These are phyloP conservation scores for Drosophila kambysellisi DNA, from an alignment of 2,888 invertebrate species.

Conservation along the genomic window DNA sequence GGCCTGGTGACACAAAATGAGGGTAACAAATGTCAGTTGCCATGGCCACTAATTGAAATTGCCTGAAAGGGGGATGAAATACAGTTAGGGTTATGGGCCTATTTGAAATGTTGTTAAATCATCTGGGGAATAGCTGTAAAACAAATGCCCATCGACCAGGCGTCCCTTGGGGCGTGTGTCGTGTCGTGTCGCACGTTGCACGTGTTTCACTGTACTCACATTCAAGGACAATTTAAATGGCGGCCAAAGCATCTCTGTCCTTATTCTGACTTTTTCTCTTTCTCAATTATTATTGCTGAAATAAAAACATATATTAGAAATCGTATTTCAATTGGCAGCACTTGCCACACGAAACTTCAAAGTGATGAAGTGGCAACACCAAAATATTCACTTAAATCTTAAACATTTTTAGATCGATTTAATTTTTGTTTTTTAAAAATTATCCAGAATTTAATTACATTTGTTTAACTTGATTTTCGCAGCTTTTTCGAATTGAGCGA, in stretches of 20 bases:
- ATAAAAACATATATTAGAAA: not conserved
- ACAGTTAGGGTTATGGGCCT: constrained; percentile 6
- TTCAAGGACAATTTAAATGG: not conserved
- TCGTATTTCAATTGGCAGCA: not conserved
- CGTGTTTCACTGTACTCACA: constrained; percentile 17
- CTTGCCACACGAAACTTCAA: not conserved
- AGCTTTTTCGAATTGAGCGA: not conserved
- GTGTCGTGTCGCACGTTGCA: constrained; percentile 48
- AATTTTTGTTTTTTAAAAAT: not conserved
- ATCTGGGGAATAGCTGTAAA: constrained; percentile 33
- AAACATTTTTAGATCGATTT: not conserved
- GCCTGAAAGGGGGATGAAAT: constrained; percentile 51
- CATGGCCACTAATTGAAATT: constrained; percentile 75
- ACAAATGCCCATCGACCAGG: constrained; percentile 20
- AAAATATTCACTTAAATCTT: not conserved
- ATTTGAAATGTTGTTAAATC: constrained; percentile 27
- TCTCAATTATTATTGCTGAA: not conserved
- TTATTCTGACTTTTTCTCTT: not conserved
- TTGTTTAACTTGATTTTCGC: not conserved
- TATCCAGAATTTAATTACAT: not conserved
- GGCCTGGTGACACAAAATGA: constrained; percentile 17
- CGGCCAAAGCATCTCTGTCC: not conserved
- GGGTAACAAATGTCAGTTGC: constrained; percentile 59
- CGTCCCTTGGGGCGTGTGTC: constrained; percentile 25
- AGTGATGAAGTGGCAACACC: not conserved